These are phyloP conservation scores for Pseudococcus longispinus DNA, from an alignment of 2,888 invertebrate species.

Conservation along the genomic window DNA sequence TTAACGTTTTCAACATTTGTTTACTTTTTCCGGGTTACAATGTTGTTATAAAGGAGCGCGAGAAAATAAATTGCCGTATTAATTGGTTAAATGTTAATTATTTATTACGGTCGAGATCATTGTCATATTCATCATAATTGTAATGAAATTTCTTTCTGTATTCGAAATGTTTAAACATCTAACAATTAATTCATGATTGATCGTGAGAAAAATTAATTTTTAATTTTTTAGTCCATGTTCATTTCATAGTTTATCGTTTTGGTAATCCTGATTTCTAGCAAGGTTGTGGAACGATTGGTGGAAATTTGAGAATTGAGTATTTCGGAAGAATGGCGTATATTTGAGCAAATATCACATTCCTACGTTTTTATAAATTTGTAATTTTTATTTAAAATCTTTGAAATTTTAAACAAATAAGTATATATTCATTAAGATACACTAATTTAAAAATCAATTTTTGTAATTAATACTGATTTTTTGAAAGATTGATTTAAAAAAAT, in stretches of 20 bases:
- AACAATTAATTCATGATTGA: too few relatives aligned
- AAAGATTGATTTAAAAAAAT: neutral
- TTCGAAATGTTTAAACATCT: too few relatives aligned
- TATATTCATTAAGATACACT: neutral
- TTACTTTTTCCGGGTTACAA: neutral
- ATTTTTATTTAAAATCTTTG: neutral
- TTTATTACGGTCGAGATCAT: too few relatives aligned
- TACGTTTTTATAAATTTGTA: neutral
- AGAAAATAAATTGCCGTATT: too few relatives aligned
- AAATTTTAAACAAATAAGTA: neutral
- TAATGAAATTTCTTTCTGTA: too few relatives aligned
- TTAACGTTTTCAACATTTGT: slow-evolving; percentile 9
- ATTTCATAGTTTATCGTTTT: neutral
- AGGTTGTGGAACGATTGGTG: neutral
- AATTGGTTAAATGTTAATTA: too few relatives aligned
- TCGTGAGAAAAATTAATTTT: neutral
- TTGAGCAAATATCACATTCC: neutral
- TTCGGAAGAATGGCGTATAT: neutral
- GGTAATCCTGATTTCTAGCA: neutral
- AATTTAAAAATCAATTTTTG: neutral
- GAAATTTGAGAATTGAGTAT: neutral
- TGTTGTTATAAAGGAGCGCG: neutral
- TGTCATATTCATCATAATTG: neutral
- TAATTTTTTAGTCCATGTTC: neutral
- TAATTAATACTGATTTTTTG: neutral